These are phyloP conservation scores for Hyppa rectilinea DNA, from an alignment of 2,888 invertebrate species.

Conservation along the genomic window DNA sequence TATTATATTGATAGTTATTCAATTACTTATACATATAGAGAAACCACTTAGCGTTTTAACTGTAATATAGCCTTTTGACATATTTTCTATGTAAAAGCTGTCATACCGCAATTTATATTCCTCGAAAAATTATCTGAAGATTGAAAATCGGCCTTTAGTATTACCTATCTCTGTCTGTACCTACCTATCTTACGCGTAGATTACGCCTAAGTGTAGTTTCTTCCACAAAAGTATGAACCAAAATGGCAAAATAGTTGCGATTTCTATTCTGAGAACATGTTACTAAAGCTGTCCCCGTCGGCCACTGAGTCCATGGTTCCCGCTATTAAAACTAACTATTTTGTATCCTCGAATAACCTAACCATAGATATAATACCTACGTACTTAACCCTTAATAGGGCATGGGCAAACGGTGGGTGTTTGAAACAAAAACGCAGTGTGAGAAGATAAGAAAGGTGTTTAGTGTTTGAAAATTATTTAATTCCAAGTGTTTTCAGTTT, in stretches of 20 bases:
- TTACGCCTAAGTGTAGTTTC: background rate
- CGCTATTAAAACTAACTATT: background rate
- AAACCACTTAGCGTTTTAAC: background rate
- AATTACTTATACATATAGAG: background rate
- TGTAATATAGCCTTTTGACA: background rate
- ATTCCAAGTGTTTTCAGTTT: no score
- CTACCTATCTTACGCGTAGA: background rate
- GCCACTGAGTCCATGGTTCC: background rate
- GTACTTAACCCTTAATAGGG: no score
- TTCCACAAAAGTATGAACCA: background rate
- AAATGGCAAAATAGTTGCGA: background rate
- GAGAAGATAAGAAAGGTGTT: no score
- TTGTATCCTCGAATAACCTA: background rate
- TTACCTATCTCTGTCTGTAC: background rate
- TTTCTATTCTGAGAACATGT: background rate
- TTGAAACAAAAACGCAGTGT: no score
- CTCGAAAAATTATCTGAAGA: background rate
- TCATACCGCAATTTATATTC: background rate
- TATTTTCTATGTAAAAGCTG: background rate
- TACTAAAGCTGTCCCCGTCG: background rate
- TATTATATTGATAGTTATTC: background rate
- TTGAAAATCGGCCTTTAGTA: background rate
- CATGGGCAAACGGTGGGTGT: no score
- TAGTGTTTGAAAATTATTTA: no score
- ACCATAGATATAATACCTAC: no score